Evolutionary conservation across 2,113 vertebrate genomes (phyloP).

Genomic region (Orcinus orca): DNA sequence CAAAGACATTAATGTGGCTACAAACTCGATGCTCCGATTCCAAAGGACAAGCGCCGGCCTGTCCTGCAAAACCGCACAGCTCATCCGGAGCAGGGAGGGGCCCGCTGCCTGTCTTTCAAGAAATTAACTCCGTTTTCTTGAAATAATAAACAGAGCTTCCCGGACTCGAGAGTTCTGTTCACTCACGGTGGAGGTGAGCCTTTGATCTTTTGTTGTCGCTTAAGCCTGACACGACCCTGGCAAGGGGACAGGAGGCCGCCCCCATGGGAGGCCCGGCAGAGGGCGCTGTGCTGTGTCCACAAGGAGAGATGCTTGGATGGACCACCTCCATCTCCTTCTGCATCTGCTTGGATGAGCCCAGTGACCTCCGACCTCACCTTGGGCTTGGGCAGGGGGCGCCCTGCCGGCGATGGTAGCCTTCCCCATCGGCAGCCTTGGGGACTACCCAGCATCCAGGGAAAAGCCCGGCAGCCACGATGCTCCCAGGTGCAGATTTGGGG

Average conservation of each 20-base stretch:
- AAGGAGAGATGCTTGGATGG: neutral
- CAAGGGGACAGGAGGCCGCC: neutral
- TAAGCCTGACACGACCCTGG: neutral
- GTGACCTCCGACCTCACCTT: neutral
- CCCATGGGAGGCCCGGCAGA: neutral
- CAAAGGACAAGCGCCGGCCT: conserved; percentile 34
- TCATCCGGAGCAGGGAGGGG: conserved; percentile 1
- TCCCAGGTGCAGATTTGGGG: neutral
- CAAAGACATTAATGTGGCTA: conserved; percentile 37
- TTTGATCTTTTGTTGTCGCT: conserved; percentile 53
- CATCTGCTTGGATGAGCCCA: accelerated
- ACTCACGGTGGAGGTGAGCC: neutral
- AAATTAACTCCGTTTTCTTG: conserved; percentile 53
- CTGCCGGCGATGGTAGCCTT: neutral
- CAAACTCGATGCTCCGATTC: neutral
- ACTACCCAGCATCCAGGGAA: accelerated
- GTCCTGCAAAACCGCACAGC: conserved; percentile 35
- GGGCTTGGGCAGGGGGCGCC: neutral
- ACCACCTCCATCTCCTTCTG: neutral
- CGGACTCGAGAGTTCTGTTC: conserved; percentile 10
- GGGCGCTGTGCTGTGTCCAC: neutral
- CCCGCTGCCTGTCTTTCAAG: conserved; percentile 42
- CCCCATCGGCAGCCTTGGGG: neutral
- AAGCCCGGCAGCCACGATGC: neutral
- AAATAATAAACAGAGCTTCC: conserved; percentile 64